Base-by-base conservation (phyloP, 2,888 invertebrate species). In the Drosophila vallismaia region DNA sequence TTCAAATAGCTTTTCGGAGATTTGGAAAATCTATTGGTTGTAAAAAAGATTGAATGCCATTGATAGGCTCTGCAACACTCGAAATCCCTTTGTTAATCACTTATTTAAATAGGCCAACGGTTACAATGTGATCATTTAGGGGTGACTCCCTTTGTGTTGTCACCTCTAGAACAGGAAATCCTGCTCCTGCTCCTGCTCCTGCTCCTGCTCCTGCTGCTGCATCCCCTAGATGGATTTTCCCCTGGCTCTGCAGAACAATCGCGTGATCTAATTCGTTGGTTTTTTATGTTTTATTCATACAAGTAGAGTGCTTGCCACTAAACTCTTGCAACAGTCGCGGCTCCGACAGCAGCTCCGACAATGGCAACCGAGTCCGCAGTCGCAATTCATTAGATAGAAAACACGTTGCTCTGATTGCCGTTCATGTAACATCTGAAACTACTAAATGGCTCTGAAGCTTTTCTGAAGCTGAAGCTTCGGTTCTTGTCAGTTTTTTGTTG, bases 381-480 rank as follows among this genome's bases (percentile, higher is more conserved):
- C 60, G 69, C 74, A 72, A 66, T 75, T 77, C 80, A 77, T 68
- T 75, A 67, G 63, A 80, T 71, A 71, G 73, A 68, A 72, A 75
- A 84, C 77, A 68, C 63, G 79, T 71, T 79, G 71, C 76, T 66
- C 68, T 73, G 72, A 85, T 78, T 85, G 76, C 71, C 53, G 56
- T 72, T 66, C 86, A 74, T 64, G 46, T 57, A 51, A 51, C 36
- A 52, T 51, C 46, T 70, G 71, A 48, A 67, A 68, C 74, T 70
- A 69, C 51, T 54, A 62, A 72, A 38, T 67, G 55, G 68, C 75
- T 60, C 48, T 68, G n/a, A n/a, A 74, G 68, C 51, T 71, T 66
- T 45, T 71, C 72, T 74, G 71, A 57, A 72, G 71, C 51, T 1
- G 19, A 1, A 19, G 19, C 19, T 19, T 44, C 4, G 19, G 31